Conservation (phyloP, 30 jellyfish, hydroid and myxozoan species). For the Aurelia aurita region DNA sequence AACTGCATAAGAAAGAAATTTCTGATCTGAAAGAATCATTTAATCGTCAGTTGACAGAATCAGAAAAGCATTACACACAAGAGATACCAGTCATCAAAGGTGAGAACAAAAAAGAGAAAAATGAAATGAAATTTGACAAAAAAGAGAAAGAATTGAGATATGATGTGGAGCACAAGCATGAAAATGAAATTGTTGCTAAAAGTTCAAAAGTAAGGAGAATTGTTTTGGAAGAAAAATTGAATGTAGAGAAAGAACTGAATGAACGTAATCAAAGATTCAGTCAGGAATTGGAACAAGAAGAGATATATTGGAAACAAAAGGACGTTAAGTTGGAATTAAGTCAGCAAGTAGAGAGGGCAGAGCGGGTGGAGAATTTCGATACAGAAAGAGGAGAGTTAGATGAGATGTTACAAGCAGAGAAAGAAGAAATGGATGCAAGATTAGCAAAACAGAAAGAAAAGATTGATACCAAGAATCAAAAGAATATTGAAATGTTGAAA, state of each 20-base stretch:
- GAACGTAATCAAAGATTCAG: slow-evolving; percentile 53
- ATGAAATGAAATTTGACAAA: slow-evolving; percentile 52
- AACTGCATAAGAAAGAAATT: slow-evolving; percentile 68
- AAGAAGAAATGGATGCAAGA: slow-evolving; percentile 57
- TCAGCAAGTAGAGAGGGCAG: slow-evolving; percentile 83
- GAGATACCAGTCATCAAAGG: slow-evolving; percentile 72
- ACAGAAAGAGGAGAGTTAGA: slow-evolving; percentile 59
- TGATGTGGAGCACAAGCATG: slow-evolving; percentile 88
- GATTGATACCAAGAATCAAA: slow-evolving; percentile 55
- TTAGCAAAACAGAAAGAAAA: slow-evolving; percentile 59
- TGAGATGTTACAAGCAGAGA: slow-evolving; percentile 74
- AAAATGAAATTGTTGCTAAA: slow-evolving; percentile 71
- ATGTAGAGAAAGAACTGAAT: slow-evolving; percentile 63
- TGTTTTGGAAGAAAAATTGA: slow-evolving; percentile 77
- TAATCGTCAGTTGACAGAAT: slow-evolving; percentile 61
- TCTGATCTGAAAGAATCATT: slow-evolving; percentile 65
- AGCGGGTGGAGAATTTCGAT: slow-evolving; percentile 78
- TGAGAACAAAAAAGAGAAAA: slow-evolving; percentile 68
- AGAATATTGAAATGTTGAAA: slow-evolving; percentile 52
- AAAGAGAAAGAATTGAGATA: slow-evolving; percentile 48
- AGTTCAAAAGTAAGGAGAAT: slow-evolving; percentile 56
- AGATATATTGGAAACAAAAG: slow-evolving; percentile 77
- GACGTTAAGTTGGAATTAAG: slow-evolving; percentile 81
- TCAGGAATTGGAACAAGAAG: slow-evolving; percentile 70
- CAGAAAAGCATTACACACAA: slow-evolving; percentile 63